Evolutionary conservation across 2,113 vertebrate species (phyloP).

Genomic region (Ceuthmochares aereus): DNA sequence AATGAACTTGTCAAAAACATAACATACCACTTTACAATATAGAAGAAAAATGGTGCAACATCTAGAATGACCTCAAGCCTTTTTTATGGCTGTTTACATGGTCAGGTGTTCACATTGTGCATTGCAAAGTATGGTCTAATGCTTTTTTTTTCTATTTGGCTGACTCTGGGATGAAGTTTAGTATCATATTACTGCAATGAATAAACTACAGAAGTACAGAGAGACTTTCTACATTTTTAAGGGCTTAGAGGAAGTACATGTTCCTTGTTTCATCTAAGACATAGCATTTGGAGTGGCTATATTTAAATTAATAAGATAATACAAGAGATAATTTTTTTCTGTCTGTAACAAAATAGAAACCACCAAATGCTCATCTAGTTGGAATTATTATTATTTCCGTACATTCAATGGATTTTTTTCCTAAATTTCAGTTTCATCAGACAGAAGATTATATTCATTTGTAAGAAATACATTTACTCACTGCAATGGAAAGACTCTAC

Average conservation of each 20-base stretch:
- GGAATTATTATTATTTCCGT: neutral
- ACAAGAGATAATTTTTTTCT: neutral
- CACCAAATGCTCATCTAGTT: neutral
- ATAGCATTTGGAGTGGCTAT: neutral
- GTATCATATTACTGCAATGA: neutral
- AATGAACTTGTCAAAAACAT: neutral
- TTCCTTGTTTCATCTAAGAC: neutral
- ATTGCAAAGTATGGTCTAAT: neutral
- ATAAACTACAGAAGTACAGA: neutral
- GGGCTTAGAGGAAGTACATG: neutral
- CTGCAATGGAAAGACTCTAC: neutral
- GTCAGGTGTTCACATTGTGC: neutral
- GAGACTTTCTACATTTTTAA: neutral
- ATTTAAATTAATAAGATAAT: neutral
- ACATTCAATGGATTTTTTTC: neutral
- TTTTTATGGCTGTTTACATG: neutral
- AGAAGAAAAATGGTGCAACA: neutral
- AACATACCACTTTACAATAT: neutral
- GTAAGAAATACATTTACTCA: neutral
- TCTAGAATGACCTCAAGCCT: neutral
- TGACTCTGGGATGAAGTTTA: neutral
- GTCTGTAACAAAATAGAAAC: neutral
- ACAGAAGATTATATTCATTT: neutral
- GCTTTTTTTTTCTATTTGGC: neutral
- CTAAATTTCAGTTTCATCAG: neutral